These are phyloP conservation scores for Clarias fuscus DNA, from an alignment of 2,797 vertebrate species.

Conservation along the genomic window DNA sequence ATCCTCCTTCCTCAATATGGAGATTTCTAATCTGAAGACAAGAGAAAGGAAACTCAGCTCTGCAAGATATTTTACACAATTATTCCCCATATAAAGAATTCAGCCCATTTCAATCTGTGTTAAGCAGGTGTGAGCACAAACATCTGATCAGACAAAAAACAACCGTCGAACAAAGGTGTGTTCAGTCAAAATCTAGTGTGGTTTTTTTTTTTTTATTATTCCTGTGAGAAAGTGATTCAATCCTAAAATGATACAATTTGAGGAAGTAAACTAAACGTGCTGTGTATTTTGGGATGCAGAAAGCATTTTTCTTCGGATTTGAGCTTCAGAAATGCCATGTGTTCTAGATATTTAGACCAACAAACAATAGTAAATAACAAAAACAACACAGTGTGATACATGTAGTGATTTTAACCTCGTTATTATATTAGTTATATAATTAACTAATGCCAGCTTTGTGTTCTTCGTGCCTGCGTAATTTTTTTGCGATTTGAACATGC, in stretches of 20 bases:
- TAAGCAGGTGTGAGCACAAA: background rate
- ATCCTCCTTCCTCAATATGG: background rate
- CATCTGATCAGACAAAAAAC: background rate
- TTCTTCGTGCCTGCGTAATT: background rate
- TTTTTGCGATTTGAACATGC: background rate
- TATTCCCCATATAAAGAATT: background rate
- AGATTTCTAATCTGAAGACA: slow-evolving; percentile 26
- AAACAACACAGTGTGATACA: background rate
- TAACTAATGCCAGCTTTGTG: background rate
- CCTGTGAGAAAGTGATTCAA: background rate
- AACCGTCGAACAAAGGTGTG: background rate
- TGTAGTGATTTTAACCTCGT: background rate
- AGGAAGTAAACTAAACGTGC: slow-evolving; percentile 6
- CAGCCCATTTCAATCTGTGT: background rate
- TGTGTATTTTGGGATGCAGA: background rate
- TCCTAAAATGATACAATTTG: background rate
- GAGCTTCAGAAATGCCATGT: slow-evolving; percentile 9
- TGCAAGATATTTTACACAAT: background rate
- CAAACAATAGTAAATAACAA: background rate
- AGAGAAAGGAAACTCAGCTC: background rate
- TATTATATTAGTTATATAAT: slow-evolving; percentile 7
- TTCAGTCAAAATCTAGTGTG: background rate
- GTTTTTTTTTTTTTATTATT: background rate
- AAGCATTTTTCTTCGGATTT: background rate
- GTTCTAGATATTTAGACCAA: slow-evolving; percentile 13